phyloP scores from a whole-genome alignment of 2,113 vertebrate species.

The Balaenoptera acutorostrata region DNA sequence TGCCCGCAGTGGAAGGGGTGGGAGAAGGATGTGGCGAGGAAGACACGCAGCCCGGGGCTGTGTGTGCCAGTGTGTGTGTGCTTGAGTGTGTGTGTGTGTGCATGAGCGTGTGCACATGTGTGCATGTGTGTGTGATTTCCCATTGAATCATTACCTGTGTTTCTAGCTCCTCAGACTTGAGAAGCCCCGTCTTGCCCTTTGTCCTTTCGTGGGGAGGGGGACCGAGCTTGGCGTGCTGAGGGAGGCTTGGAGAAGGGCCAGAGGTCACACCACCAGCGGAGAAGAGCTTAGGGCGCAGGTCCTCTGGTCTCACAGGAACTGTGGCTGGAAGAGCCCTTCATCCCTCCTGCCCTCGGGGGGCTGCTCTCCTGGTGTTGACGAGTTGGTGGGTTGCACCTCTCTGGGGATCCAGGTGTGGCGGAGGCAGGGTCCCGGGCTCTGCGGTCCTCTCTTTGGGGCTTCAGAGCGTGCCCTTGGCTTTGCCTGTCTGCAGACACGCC shows the following conservation, averaged over 20 bases:
- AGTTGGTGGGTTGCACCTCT: background rate
- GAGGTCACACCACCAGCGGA: rapidly evolving
- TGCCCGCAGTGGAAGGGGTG: background rate
- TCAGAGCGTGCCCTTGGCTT: too few relatives aligned
- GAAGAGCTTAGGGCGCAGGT: rapidly evolving
- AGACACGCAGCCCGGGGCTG: background rate
- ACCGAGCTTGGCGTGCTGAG: rapidly evolving
- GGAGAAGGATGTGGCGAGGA: rapidly evolving
- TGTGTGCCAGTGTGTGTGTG: too few relatives aligned
- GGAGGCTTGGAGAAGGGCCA: background rate
- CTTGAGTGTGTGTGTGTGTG: too few relatives aligned
- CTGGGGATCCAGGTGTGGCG: rapidly evolving
- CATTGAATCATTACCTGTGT: background rate
- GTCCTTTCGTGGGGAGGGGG: background rate
- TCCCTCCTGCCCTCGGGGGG: too few relatives aligned
- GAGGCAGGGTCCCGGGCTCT: rapidly evolving
- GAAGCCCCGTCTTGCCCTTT: background rate
- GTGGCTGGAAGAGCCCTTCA: rapidly evolving
- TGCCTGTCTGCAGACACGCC: rapidly evolving
- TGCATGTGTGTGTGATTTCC: background rate
- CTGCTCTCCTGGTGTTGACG: rapidly evolving
- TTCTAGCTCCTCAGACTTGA: too few relatives aligned
- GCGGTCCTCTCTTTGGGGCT: rapidly evolving
- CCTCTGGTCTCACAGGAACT: background rate
- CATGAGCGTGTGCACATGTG: rapidly evolving